Evolutionary conservation across 2,113 vertebrate species (phyloP).

Genomic region (Plotosus lineatus): DNA sequence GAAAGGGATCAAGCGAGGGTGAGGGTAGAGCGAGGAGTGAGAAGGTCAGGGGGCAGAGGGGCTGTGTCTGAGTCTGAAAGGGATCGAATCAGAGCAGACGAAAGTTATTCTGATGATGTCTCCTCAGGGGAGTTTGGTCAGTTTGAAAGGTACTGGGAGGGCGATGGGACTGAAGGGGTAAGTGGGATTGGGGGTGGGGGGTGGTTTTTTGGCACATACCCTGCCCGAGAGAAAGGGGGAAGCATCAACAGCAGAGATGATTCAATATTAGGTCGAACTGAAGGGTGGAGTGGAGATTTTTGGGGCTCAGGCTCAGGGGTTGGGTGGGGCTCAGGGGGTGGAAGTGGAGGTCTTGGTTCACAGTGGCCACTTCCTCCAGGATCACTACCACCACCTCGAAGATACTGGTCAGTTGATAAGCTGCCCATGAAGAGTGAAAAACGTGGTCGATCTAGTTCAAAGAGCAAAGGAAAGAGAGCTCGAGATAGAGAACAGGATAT

Average conservation of each 20-base stretch:
- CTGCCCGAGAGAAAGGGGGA: slow-evolving; percentile 80
- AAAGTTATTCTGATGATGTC: slow-evolving; percentile 77
- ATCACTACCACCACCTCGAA: slow-evolving; percentile 78
- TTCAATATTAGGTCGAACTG: slow-evolving; percentile 70
- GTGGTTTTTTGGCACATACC: slow-evolving; percentile 87
- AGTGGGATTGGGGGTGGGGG: slow-evolving; percentile 74
- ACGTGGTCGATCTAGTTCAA: slow-evolving; percentile 74
- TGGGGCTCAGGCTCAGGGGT: slow-evolving; percentile 73
- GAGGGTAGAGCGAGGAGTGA: slow-evolving; percentile 59
- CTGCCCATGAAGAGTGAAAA: slow-evolving; percentile 83
- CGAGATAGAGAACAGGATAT: slow-evolving; percentile 70
- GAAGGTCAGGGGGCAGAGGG: slow-evolving; percentile 63
- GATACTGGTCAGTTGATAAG: slow-evolving; percentile 92
- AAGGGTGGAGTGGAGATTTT: slow-evolving; percentile 73
- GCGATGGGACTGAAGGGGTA: slow-evolving; percentile 66
- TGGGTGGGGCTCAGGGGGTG: slow-evolving; percentile 75
- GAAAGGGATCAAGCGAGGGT: slow-evolving; percentile 55
- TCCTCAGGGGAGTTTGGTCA: slow-evolving; percentile 77
- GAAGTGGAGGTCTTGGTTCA: slow-evolving; percentile 71
- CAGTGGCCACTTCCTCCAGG: slow-evolving; percentile 74
- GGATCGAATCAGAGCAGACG: slow-evolving; percentile 68
- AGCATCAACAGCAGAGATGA: slow-evolving; percentile 78
- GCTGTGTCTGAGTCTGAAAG: slow-evolving; percentile 77
- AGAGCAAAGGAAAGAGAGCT: slow-evolving; percentile 70
- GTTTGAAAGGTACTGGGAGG: slow-evolving; percentile 86